phyloP scores from a whole-genome alignment of 2,888 invertebrate genomes.

The Caenorhabditis doughertyi region DNA sequence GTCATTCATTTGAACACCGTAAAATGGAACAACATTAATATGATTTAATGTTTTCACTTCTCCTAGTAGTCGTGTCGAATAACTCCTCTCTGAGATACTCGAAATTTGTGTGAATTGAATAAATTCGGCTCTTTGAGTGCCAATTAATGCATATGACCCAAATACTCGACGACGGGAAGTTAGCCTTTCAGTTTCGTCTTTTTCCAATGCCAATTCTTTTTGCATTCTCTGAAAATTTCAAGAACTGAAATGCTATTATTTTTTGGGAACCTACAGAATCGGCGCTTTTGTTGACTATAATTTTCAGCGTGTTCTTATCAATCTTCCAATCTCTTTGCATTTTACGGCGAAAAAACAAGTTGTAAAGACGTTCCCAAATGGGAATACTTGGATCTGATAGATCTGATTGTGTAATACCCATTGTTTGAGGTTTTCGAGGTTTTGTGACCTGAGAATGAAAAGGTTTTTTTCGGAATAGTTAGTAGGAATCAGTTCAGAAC shows the following conservation, averaged over 20 bases:
- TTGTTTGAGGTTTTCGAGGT: too few relatives aligned
- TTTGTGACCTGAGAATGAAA: too few relatives aligned
- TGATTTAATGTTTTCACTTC: slow-evolving; percentile 76
- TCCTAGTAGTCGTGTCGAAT: slow-evolving; percentile 68
- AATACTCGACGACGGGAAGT: slow-evolving; percentile 59
- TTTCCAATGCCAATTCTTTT: slow-evolving; percentile 43
- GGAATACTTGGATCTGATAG: too few relatives aligned
- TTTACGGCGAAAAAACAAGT: too few relatives aligned
- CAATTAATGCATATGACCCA: slow-evolving; percentile 74
- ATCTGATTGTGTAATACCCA: too few relatives aligned
- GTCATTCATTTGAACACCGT: slow-evolving; percentile 77
- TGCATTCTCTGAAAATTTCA: slow-evolving; percentile 25
- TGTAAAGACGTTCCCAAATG: too few relatives aligned
- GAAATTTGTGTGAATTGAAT: slow-evolving; percentile 70
- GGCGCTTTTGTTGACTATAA: slow-evolving; percentile 75
- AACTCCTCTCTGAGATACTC: slow-evolving; percentile 61
- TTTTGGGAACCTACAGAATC: slow-evolving; percentile 38
- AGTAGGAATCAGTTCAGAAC: too few relatives aligned
- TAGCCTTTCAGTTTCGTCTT: slow-evolving; percentile 9
- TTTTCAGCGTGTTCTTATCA: slow-evolving; percentile 73
- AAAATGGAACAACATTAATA: slow-evolving; percentile 76
- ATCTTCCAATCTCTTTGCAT: too few relatives aligned
- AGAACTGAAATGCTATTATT: slow-evolving; percentile 1
- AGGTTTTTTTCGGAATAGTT: too few relatives aligned
- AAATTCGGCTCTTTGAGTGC: slow-evolving; percentile 77